Evolutionary conservation across 2,888 invertebrate species (phyloP), one percentile per base, ranked within the genome.

Genomic region (Agrilus biguttatus): DNA sequence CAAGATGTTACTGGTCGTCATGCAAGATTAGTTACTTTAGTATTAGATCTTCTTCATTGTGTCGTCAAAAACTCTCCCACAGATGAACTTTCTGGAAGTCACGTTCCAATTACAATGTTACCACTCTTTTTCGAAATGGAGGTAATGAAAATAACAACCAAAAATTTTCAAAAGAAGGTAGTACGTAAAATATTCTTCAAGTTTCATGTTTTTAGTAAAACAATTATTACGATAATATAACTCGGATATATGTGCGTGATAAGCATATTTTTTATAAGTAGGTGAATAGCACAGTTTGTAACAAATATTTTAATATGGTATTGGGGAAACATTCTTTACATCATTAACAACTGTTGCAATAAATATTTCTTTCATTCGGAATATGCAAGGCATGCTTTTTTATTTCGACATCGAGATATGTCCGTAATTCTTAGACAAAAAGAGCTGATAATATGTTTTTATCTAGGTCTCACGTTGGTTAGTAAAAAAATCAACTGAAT

Each of bases 91-190:
- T 61, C 65, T 38, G 70, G 70, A 8, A 66, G 66, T 32, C 63
- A 65, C 3, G 56, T 70, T 37, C 69, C 69, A 1, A 56, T 68
- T 17, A 64, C 63, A 12, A 64, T 71, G 59, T 55, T 71, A 47
- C 69, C 70, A 2, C 59, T 70, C 41, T 71, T 71, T 53, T 70
- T 71, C 48, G 60, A 63, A 39, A 50, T 70, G 36, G 61, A 65
- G 58, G 71, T 70, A 21, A 21, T 21, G 1, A 17, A 36, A 36
- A n/a, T 36, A 3, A 2, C 12, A 36, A n/a, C n/a, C 8, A 14
- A 36, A 17, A 14, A 7, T 35, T 14, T 14, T n/a, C n/a, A n/a
- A n/a, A n/a, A n/a, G n/a, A n/a, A n/a, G n/a, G n/a, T n/a, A n/a
- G n/a, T n/a, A n/a, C n/a, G 35, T 14, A 35, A 8, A 17, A 17